Evolutionary conservation across 2,113 vertebrate genomes (phyloP), one percentile per base, ranked within the genome.

Genomic region (Thunnus thynnus): DNA sequence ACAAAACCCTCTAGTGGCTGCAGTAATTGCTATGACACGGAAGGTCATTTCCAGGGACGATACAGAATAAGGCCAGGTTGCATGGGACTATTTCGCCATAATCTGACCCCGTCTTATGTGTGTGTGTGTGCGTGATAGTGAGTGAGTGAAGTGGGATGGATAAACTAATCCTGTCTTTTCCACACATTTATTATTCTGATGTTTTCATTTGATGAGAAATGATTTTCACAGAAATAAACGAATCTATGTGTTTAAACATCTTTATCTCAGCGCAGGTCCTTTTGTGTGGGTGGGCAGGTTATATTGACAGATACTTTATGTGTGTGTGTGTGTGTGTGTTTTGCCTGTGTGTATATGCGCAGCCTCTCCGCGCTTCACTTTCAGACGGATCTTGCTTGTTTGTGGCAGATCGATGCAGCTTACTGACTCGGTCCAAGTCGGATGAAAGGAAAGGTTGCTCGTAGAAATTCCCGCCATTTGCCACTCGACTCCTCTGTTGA

Each of bases 11-110:
- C 87, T 50, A 54, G 92, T 84, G 89, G 87, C 84, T 47, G 82
- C 84, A 22, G 89, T 94, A 94, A 93, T 93, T 93, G 89, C 91
- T 85, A 4, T 91, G 90, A 90, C 90, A 91, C 20, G 3, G 88
- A 89, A 92, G 93, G 91, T 93, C 91, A 90, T 88, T 91, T 89
- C 79, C 85, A 82, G 88, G 90, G 89, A 89, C 64, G 82, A 76
- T 86, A 84, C 84, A 58, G 85, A 91, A 93, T 91, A 90, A 87
- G 90, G 85, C 87, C 80, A 72, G 78, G 78, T 60, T 88, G 84
- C 89, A 58, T 83, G 88, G 89, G 89, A 90, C 66, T 84, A 17
- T 81, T 89, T 86, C 72, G 80, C 85, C 81, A 22, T 79, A 80
- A 84, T 88, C 87, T 92, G 85, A 92, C 91, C 86, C 76, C 12